Conservation (phyloP, 2,797 vertebrate species). For the Sebastes minor region DNA sequence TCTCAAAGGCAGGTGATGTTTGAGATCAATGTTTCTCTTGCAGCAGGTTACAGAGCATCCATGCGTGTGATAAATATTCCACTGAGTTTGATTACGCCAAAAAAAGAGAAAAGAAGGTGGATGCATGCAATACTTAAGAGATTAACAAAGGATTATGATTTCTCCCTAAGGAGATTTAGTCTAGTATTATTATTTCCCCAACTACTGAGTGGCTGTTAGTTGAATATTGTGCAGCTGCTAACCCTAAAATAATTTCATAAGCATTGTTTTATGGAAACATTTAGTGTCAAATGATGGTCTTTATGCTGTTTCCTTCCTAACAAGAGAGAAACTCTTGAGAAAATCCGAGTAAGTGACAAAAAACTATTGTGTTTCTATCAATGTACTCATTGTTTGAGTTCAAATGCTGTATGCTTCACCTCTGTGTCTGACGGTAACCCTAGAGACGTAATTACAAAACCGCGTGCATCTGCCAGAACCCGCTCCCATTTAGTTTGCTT, state of each 20-base stretch:
- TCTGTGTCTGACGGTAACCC: conserved; percentile 21
- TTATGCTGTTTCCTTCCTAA: background rate
- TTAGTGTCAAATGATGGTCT: too few relatives aligned
- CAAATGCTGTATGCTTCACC: background rate
- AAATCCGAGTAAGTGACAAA: background rate
- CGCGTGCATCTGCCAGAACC: background rate
- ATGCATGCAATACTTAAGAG: background rate
- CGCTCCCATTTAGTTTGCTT: conserved; percentile 1
- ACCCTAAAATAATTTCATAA: background rate
- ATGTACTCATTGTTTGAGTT: background rate
- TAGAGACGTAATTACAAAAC: conserved; percentile 14
- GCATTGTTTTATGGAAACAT: background rate
- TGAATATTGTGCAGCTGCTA: background rate
- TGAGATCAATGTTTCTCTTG: background rate
- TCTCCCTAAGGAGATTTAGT: background rate
- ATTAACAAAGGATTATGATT: conserved; percentile 2
- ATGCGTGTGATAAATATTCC: background rate
- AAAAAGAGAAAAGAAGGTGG: background rate
- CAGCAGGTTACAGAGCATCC: background rate
- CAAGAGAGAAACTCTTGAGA: background rate
- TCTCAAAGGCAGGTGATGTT: background rate
- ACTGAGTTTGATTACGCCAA: background rate
- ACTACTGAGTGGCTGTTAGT: background rate
- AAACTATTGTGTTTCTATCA: background rate
- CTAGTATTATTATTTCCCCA: background rate